Base-by-base conservation (phyloP, 2,797 vertebrate species). In the Coreius guichenoti region DNA sequence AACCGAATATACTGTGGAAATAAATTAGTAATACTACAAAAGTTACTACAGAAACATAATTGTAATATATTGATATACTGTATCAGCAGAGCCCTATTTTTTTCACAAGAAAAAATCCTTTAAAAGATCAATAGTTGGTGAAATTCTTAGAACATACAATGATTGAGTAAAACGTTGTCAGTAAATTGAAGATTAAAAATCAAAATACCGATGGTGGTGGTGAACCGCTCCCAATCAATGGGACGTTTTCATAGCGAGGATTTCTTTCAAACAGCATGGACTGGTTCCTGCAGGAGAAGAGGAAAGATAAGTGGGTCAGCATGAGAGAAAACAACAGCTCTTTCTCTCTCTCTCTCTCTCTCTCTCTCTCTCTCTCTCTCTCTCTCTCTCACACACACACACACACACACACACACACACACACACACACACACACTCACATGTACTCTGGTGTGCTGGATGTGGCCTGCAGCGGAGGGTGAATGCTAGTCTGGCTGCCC, bases 211-310 rank as follows among this genome's bases (percentile, higher is more conserved):
- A 98, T 86, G 98, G 98, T 1, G 98, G 98, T 0, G 97, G 98
- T 14, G 98, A 98, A 89, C 96, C 97, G 94, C 98, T 95, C 89
- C 98, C 96, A 80, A 99, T 99, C 87, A 99, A 95, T 0, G 98
- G 97, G 81, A 97, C 97, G 4, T 98, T 99, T 93, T 99, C 98
- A 4, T 99, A 99, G 81, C 97, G 97, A 0, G 98, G 98, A 90
- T 96, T 98, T 85, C 97, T 97, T 78, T 97, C 97, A 0, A 98
- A 99, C 87, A 99, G 96, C 94, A 96, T 95, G 0, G 97, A 96
- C 88, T 99, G 98, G 94, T 99, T 99, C 98, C 98, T 99, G 92
- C 1, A 84, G 36, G 61, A 84, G 12, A 72, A 69, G 43, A 78
- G 19, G 13, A 84, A 45, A 78, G 29, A 69, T 36, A 87, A 70